Conservation (phyloP, 1,140 invertebrate genomes). For the Heterodera schachtii region DNA sequence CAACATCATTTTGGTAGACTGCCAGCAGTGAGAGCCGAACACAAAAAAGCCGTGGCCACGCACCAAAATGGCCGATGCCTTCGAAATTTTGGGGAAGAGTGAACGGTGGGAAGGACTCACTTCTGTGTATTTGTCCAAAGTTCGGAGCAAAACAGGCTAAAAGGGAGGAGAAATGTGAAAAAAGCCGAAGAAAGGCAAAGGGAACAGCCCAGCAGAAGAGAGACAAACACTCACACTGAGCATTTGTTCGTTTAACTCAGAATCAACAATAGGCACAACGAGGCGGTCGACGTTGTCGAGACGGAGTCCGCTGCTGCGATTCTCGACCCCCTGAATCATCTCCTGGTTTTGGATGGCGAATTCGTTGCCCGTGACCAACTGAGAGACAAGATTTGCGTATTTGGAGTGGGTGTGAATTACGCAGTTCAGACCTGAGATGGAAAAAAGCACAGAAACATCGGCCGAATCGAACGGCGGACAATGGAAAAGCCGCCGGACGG, state of each 20-base stretch:
- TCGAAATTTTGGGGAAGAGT: slow-evolving; percentile 69
- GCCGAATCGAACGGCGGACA: too few species aligned
- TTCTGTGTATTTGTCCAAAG: slow-evolving; percentile 89
- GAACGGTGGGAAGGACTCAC: slow-evolving; percentile 67
- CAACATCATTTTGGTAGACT: slow-evolving; percentile 91
- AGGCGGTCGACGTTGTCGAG: slow-evolving; percentile 87
- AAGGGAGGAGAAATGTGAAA: slow-evolving; percentile 72
- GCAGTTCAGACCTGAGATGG: slow-evolving; percentile 74
- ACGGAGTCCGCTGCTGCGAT: slow-evolving; percentile 70
- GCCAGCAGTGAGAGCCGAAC: slow-evolving; percentile 87
- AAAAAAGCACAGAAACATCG: background rate
- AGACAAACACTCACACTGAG: slow-evolving; percentile 66
- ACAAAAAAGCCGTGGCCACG: slow-evolving; percentile 93
- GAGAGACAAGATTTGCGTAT: slow-evolving; percentile 82
- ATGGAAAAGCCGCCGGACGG: too few species aligned
- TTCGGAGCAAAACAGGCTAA: slow-evolving; percentile 84
- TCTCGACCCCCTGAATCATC: slow-evolving; percentile 95
- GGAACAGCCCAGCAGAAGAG: background rate
- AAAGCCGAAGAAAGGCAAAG: background rate
- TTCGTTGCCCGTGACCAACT: slow-evolving; percentile 75
- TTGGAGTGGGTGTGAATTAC: slow-evolving; percentile 97
- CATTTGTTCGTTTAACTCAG: slow-evolving; percentile 89
- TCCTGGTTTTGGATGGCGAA: slow-evolving; percentile 88
- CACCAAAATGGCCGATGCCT: slow-evolving; percentile 86
- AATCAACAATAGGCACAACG: slow-evolving; percentile 94